Evolutionary conservation across 2,113 vertebrate species (phyloP), one percentile per base, ranked within the genome.

Genomic region (Onychostoma macrolepis): DNA sequence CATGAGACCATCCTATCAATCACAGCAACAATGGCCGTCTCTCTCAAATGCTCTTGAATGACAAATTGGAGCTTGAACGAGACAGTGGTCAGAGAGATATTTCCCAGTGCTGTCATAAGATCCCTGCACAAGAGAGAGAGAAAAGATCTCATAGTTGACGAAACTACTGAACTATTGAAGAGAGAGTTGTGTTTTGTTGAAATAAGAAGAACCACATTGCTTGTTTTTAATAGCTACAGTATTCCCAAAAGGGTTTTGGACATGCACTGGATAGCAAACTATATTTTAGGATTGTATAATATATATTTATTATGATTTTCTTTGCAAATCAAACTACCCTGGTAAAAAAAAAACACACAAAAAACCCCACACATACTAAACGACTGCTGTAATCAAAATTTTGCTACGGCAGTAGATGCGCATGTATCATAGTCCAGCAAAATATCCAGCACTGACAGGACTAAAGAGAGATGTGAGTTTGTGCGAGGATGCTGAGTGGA

Each of bases 61-160:
- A 92, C 90, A 93, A 92, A 93, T 92, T 92, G 90, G 85, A 93
- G 91, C 82, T 86, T 89, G 84, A 89, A 86, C 82, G 85, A 78
- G 86, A 50, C 89, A 80, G 28, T 86, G 84, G 86, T 89, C 85
- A 83, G 87, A 88, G 82, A 84, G 76, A 67, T 75, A 30, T 56
- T 45, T 75, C 81, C 65, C 85, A 74, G 36, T 30, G 38, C 81
- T 86, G 84, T 86, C 77, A 89, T 8, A 21, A 82, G 71, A 92
- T 92, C 83, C 90, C 90, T 88, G 92, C 86, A 24, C 69, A 71
- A 43, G 15, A 67, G 2, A 19, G 12, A 84, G 6, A 74, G 15
- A 48, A 79, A 33, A 36, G 41, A 74, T 61, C 24, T 61, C 24
- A 61, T n/a, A 10, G 26, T 45, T 36, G 28, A n/a, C 28, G 1